Base-by-base conservation (phyloP, 2,113 vertebrate species). In the Tricholaema leucomelas region DNA sequence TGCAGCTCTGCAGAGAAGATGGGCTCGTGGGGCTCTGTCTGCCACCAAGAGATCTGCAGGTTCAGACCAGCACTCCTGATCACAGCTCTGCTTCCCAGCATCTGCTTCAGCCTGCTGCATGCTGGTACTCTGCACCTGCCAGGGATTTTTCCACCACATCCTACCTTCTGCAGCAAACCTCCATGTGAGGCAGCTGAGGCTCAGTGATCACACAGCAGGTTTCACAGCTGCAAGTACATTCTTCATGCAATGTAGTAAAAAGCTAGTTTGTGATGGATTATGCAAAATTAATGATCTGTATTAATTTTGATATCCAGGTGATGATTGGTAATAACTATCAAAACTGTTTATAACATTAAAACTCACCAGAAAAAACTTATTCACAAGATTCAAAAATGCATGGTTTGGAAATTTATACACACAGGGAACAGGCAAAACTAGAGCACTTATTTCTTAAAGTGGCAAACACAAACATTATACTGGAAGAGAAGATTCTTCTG, bases 71-170 rank as follows among this genome's bases (percentile, higher is more conserved):
- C 0, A 1, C 13, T 36, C 50, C 13, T 59, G 8, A 79, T 4
- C 33, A 50, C 18, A 70, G 31, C 7, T 24, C 27, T 55, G 14
- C 38, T 65, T 70, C 15, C 27, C 33, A 30, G 10, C 9, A 16
- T 27, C 3, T 2, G 9, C 2, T 36, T 71, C 33, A 65, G 9
- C 10, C 19, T 48, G 9, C 17, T 64, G 10, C 16, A 48, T 1
- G 0, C 24, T 3, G 1, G 19, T 2, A 1, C 6, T 14, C 48
- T 74, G 50, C 3, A 2, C 12, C 12, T 46, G 2, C 27, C 21
- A 6, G 40, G 8, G 42, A 48, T 19, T 3, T 2, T 35, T 9
- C 24, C 25, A 30, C 10, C 15, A 30, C 1, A 4, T 59, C 67
- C 13, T n/a, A 21, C 8, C 18, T 7, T 56, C 56, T 52, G 50